A percentile compares a stretch with the other conserved stretches of the same genome.
Evolutionary conservation across 2,888 invertebrate genomes (phyloP).

Genomic region (Drosophila incognita): DNA sequence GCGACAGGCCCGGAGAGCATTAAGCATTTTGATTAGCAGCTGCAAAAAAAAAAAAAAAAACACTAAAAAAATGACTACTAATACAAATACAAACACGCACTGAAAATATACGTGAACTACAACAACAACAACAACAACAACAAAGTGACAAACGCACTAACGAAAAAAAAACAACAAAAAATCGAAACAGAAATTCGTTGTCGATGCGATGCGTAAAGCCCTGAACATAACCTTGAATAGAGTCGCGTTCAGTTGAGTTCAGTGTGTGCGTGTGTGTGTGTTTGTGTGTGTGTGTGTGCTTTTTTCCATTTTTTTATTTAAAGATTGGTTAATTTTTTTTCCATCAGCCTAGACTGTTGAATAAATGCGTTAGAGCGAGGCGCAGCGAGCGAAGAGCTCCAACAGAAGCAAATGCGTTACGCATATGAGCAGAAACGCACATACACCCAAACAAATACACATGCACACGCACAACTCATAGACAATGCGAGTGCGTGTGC

Average conservation of each 20-base stretch:
- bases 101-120: constrained; percentile 55
- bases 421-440: constrained; percentile 55
- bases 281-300: not conserved
- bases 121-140: constrained; percentile 37
- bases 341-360: constrained; percentile 48
- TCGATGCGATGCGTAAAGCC: constrained; percentile 80
- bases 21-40: constrained; percentile 77
- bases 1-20: constrained; percentile 65
- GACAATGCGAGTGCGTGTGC: not conserved
- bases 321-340: constrained; percentile 70
- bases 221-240: constrained; percentile 84
- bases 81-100: constrained; percentile 26
- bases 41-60: constrained; percentile 55
- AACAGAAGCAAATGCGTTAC: constrained; percentile 67
- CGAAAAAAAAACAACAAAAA: constrained; percentile 42
- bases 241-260: constrained; percentile 56
- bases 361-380: constrained; percentile 70
- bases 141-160: constrained; percentile 62
- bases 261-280: constrained; percentile 16
- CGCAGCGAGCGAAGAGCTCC: constrained; percentile 42
- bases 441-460: constrained; percentile 5
- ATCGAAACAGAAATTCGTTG: constrained; percentile 56
- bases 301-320: constrained; percentile 63
- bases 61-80: constrained; percentile 24
- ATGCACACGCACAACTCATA: constrained; percentile 5